Evolutionary conservation across 2,888 invertebrate genomes (phyloP).

Genomic region (Cylindroiulus punctatus): DNA sequence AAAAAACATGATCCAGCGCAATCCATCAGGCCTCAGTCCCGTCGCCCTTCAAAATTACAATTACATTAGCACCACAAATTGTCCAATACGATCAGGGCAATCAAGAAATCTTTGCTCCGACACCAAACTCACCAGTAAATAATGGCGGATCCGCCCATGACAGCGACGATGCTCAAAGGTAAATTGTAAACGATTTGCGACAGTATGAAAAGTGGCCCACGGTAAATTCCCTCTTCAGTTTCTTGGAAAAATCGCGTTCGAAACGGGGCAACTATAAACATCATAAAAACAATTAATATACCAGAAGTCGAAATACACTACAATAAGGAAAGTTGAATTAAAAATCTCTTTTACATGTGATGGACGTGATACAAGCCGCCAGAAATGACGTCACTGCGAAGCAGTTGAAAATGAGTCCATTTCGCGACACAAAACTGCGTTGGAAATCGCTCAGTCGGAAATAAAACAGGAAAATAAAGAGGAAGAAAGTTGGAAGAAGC

Average conservation of each 20-base stretch:
- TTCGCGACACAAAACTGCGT: constrained; percentile 76
- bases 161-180: constrained; percentile 82
- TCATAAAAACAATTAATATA: too few relatives aligned
- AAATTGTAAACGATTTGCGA: constrained; percentile 83
- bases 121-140: constrained; percentile 63
- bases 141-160: constrained; percentile 73
- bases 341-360: constrained; percentile 72
- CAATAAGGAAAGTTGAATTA: too few relatives aligned
- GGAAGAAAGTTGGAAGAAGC: constrained; percentile 74
- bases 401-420: constrained; percentile 77
- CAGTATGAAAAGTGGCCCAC: constrained; percentile 83
- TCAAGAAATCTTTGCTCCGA: neutral
- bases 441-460: constrained; percentile 68
- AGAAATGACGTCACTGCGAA: constrained; percentile 76
- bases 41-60: constrained; percentile 58
- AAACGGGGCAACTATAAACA: constrained; percentile 71
- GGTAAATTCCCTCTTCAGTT: constrained; percentile 86
- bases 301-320: too few relatives aligned
- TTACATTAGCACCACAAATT: neutral
- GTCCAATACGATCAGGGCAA: too few relatives aligned
- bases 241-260: constrained; percentile 94
- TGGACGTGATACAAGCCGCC: constrained; percentile 76
- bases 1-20: constrained; percentile 73
- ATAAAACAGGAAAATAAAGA: constrained; percentile 83
- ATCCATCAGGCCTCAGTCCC: constrained; percentile 60